A percentile compares a stretch with the other conserved stretches of the same genome.
Evolutionary conservation across 2,888 invertebrate genomes (phyloP).

Genomic region (Melanophora roralis): DNA sequence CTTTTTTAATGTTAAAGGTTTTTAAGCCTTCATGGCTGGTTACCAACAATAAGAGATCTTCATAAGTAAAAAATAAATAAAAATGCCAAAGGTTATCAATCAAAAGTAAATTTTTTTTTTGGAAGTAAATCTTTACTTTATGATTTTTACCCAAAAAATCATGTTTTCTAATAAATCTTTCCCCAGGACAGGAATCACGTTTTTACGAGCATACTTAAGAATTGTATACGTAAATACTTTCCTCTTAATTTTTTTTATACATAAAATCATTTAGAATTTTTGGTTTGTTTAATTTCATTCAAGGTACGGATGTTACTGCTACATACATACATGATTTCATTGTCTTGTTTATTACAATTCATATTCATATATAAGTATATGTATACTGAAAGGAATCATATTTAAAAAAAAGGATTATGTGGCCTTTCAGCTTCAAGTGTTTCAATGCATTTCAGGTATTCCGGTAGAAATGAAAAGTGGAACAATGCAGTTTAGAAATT

Average conservation of each 20-base stretch:
- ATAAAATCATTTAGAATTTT: slow-evolving; percentile 38
- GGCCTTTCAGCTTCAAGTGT: slow-evolving; percentile 42
- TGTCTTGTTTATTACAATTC: no score
- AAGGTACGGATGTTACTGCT: not conserved
- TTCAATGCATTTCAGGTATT: slow-evolving; percentile 21
- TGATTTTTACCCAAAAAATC: slow-evolving; percentile 38
- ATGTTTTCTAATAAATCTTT: slow-evolving; percentile 57
- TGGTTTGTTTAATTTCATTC: slow-evolving; percentile 7
- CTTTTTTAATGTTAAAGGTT: slow-evolving; percentile 5
- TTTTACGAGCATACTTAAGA: slow-evolving; percentile 15
- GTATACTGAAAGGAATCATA: no score
- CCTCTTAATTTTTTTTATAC: not conserved
- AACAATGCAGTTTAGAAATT: slow-evolving; percentile 41
- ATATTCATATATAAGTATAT: no score
- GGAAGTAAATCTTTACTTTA: slow-evolving; percentile 52
- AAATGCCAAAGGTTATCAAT: slow-evolving; percentile 60
- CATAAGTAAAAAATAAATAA: not conserved
- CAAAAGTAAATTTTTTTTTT: slow-evolving; percentile 43
- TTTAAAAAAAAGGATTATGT: slow-evolving; percentile 36
- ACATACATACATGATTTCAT: not conserved
- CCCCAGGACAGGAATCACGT: slow-evolving; percentile 54
- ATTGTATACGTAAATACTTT: not conserved
- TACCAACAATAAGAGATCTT: slow-evolving; percentile 3
- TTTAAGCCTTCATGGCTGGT: not conserved
- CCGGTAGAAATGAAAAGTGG: slow-evolving; percentile 17